These are phyloP conservation scores for Panthera tigris DNA, from an alignment of 2,113 vertebrate genomes.

Conservation along the genomic window DNA sequence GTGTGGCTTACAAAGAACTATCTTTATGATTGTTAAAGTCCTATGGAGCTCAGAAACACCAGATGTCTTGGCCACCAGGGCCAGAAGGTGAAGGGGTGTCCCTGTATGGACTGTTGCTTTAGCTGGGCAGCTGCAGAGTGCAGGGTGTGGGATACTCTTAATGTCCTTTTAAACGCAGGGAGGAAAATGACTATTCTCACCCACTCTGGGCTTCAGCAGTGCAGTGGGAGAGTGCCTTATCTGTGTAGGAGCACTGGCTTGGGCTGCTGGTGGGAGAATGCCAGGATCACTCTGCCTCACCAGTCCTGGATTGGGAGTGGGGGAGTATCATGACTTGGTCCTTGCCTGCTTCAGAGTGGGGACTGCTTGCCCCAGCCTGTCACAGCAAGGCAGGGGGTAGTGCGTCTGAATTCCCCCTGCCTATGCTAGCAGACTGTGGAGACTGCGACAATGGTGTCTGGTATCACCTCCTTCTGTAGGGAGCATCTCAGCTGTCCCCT, in stretches of 20 bases:
- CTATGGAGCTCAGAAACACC: background rate
- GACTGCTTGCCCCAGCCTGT: background rate
- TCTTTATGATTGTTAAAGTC: background rate
- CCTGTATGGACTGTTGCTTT: background rate
- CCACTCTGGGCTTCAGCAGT: background rate
- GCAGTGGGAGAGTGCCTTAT: background rate
- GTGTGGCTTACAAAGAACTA: background rate
- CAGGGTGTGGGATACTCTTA: background rate
- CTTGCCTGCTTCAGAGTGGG: background rate
- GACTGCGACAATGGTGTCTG: background rate
- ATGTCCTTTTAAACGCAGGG: background rate
- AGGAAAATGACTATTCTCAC: no score
- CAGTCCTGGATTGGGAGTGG: background rate
- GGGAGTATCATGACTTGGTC: background rate
- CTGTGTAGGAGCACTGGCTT: background rate
- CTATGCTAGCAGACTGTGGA: background rate
- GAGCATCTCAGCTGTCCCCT: background rate
- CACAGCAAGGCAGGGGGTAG: background rate
- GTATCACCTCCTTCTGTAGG: background rate
- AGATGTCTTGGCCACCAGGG: background rate
- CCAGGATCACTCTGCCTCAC: background rate
- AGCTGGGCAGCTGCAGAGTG: background rate
- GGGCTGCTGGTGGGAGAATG: background rate
- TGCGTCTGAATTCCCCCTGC: background rate
- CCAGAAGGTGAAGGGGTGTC: background rate